A percentile compares a stretch with the other conserved stretches of the same genome.
phyloP scores from a whole-genome alignment of 1,140 invertebrate genomes.

The Sinella curviseta region DNA sequence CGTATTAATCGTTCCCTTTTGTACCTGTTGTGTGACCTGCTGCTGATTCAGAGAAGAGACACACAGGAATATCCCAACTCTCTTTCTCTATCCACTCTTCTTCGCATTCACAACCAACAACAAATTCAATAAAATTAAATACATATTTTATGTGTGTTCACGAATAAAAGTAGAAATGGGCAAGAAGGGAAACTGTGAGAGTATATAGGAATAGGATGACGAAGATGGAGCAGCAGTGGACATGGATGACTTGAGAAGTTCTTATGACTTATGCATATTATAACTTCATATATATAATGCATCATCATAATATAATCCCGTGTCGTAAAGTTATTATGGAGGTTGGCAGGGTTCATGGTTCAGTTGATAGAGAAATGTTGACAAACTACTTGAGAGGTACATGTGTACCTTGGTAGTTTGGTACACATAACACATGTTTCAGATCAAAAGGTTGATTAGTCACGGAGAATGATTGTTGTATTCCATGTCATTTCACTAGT shows the following conservation, averaged over 20 bases:
- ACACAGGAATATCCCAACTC: neutral
- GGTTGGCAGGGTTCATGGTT: neutral
- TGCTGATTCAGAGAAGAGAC: neutral
- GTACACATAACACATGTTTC: constrained; percentile 10
- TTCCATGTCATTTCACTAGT: neutral
- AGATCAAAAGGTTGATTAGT: constrained; percentile 20
- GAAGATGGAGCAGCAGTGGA: too few relatives aligned
- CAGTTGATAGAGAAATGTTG: constrained; percentile 20
- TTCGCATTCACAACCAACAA: too few relatives aligned
- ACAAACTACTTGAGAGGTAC: constrained; percentile 21
- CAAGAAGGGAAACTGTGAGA: neutral
- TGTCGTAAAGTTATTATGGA: too few relatives aligned
- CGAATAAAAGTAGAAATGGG: neutral
- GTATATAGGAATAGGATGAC: too few relatives aligned
- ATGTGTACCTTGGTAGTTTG: constrained; percentile 14
- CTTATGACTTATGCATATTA: too few relatives aligned
- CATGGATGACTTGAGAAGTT: too few relatives aligned
- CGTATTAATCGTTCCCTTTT: neutral
- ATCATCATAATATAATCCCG: too few relatives aligned
- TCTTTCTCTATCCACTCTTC: too few relatives aligned
- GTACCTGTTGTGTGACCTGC: neutral
- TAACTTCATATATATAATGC: too few relatives aligned
- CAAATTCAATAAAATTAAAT: too few relatives aligned
- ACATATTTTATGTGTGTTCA: neutral
- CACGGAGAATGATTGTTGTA: constrained; percentile 4